Conservation (phyloP, 1,140 invertebrate species). For the Coelopa frigida region DNA sequence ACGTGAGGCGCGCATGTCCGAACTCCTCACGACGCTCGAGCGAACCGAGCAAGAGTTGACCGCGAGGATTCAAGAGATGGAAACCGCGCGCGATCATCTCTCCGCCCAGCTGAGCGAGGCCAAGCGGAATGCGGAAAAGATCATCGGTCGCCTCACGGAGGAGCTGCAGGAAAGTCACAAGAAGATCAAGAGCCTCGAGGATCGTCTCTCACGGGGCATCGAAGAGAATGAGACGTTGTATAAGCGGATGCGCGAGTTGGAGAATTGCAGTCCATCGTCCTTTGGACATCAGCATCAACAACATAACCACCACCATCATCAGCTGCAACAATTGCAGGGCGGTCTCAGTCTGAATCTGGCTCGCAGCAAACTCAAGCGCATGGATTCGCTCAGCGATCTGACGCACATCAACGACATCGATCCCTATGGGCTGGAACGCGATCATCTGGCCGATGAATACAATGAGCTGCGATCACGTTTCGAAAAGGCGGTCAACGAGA, state of each 20-base stretch:
- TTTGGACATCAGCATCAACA: no score
- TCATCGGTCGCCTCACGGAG: slow-evolving; percentile 29
- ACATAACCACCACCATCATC: no score
- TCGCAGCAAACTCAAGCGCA: slow-evolving; percentile 53
- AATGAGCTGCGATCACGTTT: slow-evolving; percentile 66
- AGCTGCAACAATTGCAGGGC: no score
- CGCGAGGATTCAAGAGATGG: slow-evolving; percentile 59
- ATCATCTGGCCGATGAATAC: slow-evolving; percentile 72
- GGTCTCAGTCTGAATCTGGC: slow-evolving; percentile 34
- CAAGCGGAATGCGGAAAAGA: slow-evolving; percentile 44
- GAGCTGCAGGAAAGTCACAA: slow-evolving; percentile 37
- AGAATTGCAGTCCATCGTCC: slow-evolving; percentile 50
- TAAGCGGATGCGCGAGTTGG: slow-evolving; percentile 60
- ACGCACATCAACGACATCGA: slow-evolving; percentile 73
- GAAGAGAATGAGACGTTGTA: slow-evolving; percentile 73
- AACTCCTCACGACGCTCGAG: slow-evolving; percentile 58
- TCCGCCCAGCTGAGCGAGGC: slow-evolving; percentile 42
- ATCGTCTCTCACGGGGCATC: slow-evolving; percentile 55
- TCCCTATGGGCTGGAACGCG: slow-evolving; percentile 64
- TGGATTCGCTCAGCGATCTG: slow-evolving; percentile 72
- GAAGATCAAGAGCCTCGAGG: slow-evolving; percentile 43
- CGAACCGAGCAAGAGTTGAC: slow-evolving; percentile 64
- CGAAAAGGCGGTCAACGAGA: slow-evolving; percentile 75
- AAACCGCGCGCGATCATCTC: slow-evolving; percentile 44
- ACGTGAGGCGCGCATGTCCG: slow-evolving; percentile 66